phyloP scores from a whole-genome alignment of 1,140 invertebrate genomes.

The Diachasma alloeum region DNA sequence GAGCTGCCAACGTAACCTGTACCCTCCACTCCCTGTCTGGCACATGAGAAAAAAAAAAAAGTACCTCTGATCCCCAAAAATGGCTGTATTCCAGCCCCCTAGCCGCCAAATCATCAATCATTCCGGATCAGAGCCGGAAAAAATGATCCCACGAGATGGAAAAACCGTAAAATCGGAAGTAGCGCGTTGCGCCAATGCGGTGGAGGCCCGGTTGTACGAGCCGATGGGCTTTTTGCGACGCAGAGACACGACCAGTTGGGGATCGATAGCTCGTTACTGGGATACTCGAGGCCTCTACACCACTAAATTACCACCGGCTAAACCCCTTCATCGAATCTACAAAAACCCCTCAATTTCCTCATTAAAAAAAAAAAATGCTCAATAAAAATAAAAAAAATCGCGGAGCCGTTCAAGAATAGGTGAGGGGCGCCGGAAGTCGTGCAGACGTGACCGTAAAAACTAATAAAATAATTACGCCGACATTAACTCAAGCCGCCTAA shows the following conservation, averaged over 20 bases:
- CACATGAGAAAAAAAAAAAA: no score
- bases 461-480: not conserved
- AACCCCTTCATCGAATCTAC: not conserved
- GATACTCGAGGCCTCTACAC: not conserved
- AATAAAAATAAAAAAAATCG: not conserved
- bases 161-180: conserved; percentile 15
- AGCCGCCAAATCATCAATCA: no score
- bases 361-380: not conserved
- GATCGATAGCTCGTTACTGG: conserved; percentile 34
- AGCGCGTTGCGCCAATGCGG: conserved; percentile 36
- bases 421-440: conserved; percentile 8
- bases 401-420: conserved; percentile 3
- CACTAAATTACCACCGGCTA: conserved; percentile 5
- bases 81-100: no score
- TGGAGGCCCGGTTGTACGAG: not conserved
- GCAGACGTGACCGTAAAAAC: not conserved
- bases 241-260: conserved; percentile 20
- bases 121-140: not conserved
- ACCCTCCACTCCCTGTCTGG: no score
- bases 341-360: no score
- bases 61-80: no score
- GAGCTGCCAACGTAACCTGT: no score
- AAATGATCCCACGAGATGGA: not conserved
- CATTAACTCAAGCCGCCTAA: not conserved
- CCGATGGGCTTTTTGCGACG: conserved; percentile 34